Evolutionary conservation across 1,140 invertebrate genomes (phyloP).

Genomic region (Tetramorium parvispinum): DNA sequence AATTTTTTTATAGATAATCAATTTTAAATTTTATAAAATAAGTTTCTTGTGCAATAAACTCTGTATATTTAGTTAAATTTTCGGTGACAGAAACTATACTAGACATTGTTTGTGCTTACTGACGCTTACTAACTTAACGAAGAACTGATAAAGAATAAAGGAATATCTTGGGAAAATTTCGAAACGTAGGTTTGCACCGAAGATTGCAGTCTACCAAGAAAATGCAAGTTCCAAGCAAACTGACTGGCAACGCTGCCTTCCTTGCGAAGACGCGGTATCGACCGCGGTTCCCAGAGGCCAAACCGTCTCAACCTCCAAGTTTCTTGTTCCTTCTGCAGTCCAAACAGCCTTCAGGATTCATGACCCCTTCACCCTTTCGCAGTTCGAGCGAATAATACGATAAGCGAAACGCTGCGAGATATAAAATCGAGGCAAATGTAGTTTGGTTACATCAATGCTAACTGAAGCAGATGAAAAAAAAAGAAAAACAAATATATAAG

Average conservation of each 20-base stretch:
- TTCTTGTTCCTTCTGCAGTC: constrained; percentile 69
- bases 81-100: background rate
- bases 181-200: background rate
- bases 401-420: constrained; percentile 33
- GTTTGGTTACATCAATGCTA: constrained; percentile 1
- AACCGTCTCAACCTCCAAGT: constrained; percentile 76
- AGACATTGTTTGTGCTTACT: no score
- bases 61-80: background rate
- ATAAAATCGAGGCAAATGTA: constrained; percentile 44
- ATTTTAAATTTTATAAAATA: background rate
- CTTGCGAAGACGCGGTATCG: constrained; percentile 75
- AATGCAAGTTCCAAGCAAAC: constrained; percentile 76
- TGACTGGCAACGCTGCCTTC: constrained; percentile 76
- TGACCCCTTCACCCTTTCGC: constrained; percentile 70
- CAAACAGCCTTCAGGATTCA: constrained; percentile 66
- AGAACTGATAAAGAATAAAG: background rate
- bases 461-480: constrained; percentile 6
- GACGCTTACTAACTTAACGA: background rate
- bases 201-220: constrained; percentile 64
- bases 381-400: constrained; percentile 45
- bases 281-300: constrained; percentile 76
- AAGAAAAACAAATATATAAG: background rate
- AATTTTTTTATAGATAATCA: background rate
- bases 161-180: background rate
- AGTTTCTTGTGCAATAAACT: background rate